Conservation (phyloP, 2,797 vertebrate genomes). For the Enteromius radiatus region DNA sequence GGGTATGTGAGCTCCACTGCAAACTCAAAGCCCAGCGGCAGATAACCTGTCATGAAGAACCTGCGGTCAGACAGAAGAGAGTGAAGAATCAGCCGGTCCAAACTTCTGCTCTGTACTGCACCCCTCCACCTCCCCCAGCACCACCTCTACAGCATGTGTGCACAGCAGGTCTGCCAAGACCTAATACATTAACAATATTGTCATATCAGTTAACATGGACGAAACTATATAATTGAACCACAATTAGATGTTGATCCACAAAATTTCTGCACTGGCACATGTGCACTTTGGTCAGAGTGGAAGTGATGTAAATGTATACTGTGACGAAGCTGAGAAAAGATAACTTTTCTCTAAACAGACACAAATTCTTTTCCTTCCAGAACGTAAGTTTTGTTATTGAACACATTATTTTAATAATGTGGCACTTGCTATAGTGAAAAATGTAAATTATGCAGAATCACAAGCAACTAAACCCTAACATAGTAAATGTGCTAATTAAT, state of each 20-base stretch:
- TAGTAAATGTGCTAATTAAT: not conserved
- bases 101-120: too few relatives aligned
- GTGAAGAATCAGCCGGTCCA: too few relatives aligned
- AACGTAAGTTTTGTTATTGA: too few relatives aligned
- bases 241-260: not conserved
- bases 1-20: slow-evolving; percentile 94
- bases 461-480: not conserved
- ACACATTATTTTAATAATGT: not conserved
- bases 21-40: slow-evolving; percentile 96
- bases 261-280: not conserved
- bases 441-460: not conserved
- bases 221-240: not conserved
- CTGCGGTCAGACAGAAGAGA: slow-evolving; percentile 67
- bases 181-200: not conserved
- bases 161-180: not conserved
- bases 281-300: not conserved
- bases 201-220: not conserved
- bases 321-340: not conserved
- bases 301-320: not conserved
- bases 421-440: not conserved
- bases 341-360: not conserved
- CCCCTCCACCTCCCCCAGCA: not conserved
- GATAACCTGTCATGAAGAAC: slow-evolving; percentile 97
- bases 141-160: not conserved
- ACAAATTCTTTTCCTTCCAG: not conserved